Evolutionary conservation across 2,113 vertebrate genomes (phyloP).

Genomic region (Taurulus bubalis): DNA sequence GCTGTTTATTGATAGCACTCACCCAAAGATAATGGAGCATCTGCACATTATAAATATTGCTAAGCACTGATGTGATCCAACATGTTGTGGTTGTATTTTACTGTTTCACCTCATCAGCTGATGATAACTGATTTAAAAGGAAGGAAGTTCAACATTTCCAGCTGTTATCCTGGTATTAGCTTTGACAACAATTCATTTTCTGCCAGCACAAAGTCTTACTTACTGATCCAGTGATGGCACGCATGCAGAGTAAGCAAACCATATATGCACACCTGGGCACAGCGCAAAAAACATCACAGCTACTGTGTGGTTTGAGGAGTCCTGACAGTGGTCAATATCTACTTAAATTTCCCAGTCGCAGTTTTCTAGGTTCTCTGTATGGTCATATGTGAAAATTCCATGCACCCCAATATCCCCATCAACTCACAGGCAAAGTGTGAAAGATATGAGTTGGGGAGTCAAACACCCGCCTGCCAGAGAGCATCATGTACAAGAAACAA

Average conservation of each 20-base stretch:
- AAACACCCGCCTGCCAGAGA: slow-evolving; percentile 19
- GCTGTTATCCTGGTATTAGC: slow-evolving; percentile 40
- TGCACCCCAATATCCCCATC: background rate
- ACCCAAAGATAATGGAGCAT: slow-evolving; percentile 3
- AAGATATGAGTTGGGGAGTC: slow-evolving; percentile 11
- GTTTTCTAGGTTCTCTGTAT: background rate
- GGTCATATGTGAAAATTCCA: slow-evolving; percentile 12
- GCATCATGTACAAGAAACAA: slow-evolving; percentile 14
- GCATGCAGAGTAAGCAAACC: background rate
- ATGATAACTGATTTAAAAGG: slow-evolving; percentile 66
- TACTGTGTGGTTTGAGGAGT: background rate
- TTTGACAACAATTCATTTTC: slow-evolving; percentile 57
- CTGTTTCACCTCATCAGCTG: slow-evolving; percentile 10
- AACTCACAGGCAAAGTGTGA: background rate
- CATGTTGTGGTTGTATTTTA: slow-evolving; percentile 15
- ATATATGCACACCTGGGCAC: background rate
- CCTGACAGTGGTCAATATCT: background rate
- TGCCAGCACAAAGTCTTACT: slow-evolving; percentile 11
- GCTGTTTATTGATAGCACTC: slow-evolving; percentile 26
- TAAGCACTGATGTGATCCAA: slow-evolving; percentile 21
- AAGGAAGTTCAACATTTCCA: slow-evolving; percentile 63
- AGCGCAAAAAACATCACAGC: background rate
- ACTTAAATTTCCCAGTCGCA: background rate
- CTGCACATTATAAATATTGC: background rate
- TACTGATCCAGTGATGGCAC: slow-evolving; percentile 13